Evolutionary conservation across 2,797 vertebrate species (phyloP).

Genomic region (Champsocephalus esox): DNA sequence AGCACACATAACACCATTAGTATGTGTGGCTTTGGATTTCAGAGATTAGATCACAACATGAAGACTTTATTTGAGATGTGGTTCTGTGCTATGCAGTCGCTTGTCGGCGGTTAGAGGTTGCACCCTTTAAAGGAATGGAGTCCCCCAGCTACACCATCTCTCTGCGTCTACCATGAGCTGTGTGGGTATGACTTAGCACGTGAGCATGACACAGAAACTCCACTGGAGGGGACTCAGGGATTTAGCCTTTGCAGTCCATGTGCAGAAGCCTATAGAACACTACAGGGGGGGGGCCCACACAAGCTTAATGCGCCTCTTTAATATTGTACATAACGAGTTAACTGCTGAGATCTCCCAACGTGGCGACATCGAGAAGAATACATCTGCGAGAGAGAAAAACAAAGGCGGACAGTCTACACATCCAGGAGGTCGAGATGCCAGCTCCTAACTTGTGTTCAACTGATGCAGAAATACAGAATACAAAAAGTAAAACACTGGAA

Average conservation of each 20-base stretch:
- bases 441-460: background rate
- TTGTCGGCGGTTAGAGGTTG: background rate
- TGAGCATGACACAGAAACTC: too few relatives aligned
- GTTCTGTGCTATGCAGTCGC: background rate
- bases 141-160: background rate
- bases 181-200: background rate
- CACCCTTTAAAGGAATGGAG: background rate
- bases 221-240: too few relatives aligned
- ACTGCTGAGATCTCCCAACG: too few relatives aligned
- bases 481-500: background rate
- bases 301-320: too few relatives aligned
- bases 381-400: background rate
- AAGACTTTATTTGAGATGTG: constrained; percentile 3
- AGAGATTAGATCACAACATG: constrained; percentile 9
- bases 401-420: background rate
- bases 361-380: too few relatives aligned
- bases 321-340: background rate
- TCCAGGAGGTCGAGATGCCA: background rate
- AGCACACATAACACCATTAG: constrained; percentile 17
- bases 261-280: too few relatives aligned
- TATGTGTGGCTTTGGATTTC: constrained; percentile 7
- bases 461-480: background rate
- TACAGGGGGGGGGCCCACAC: too few relatives aligned
- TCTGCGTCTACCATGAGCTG: background rate
- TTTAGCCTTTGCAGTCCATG: too few relatives aligned